These are phyloP conservation scores for Corythaixoides concolor DNA, from an alignment of 2,113 vertebrate genomes.

Conservation along the genomic window DNA sequence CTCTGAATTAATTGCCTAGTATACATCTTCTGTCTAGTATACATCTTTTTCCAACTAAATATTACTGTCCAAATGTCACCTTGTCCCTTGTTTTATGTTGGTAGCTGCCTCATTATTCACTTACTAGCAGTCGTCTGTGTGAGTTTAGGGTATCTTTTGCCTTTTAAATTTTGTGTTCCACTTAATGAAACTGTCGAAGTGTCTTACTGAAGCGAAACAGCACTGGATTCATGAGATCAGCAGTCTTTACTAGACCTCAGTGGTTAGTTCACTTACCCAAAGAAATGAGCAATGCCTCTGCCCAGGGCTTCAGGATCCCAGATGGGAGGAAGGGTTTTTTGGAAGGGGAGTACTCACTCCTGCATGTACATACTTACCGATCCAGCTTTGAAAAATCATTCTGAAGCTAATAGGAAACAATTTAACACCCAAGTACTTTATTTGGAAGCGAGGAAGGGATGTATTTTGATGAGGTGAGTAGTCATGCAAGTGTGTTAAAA, in stretches of 20 bases:
- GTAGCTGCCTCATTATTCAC: not conserved
- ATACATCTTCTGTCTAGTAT: not conserved
- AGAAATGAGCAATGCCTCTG: not conserved
- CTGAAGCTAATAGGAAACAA: not conserved
- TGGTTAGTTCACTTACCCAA: not conserved
- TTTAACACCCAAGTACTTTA: not conserved
- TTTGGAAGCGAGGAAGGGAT: not conserved
- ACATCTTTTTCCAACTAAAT: not conserved
- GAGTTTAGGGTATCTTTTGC: not conserved
- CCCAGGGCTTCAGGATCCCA: not conserved
- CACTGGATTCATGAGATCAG: not conserved
- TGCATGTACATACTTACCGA: not conserved
- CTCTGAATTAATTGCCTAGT: not conserved
- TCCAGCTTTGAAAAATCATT: not conserved
- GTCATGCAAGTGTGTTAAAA: not conserved
- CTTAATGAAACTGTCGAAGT: not conserved
- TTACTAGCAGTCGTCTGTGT: not conserved
- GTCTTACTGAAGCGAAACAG: not conserved
- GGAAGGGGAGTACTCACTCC: not conserved
- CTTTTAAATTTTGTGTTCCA: not conserved
- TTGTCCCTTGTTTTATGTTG: not conserved
- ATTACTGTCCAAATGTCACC: not conserved
- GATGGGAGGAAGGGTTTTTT: not conserved
- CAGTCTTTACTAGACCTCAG: not conserved
- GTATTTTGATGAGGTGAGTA: not conserved